Percentiles rank a stretch among this genome's conserved stretches.
These are phyloP conservation scores for Lepidurus apus DNA, from an alignment of 1,140 invertebrate genomes.

Conservation along the genomic window DNA sequence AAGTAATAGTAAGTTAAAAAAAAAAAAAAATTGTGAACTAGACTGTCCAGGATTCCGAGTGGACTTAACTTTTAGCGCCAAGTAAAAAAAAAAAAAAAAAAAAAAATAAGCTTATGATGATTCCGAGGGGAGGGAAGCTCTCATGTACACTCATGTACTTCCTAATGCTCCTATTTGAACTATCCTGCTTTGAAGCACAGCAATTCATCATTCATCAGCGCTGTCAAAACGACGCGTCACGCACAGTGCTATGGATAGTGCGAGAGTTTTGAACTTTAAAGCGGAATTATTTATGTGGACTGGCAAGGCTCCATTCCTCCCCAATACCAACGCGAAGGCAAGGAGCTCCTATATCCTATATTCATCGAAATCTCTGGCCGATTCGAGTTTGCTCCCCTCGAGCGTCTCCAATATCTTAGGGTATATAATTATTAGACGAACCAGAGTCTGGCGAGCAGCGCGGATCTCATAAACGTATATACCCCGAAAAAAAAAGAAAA, in stretches of 20 bases:
- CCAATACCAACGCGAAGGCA: background rate
- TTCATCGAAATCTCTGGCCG: background rate
- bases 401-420: background rate
- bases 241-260: background rate
- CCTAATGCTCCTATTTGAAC: no score
- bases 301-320: background rate
- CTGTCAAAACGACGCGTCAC: background rate
- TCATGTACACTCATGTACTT: no score
- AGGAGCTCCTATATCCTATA: background rate
- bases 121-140: no score
- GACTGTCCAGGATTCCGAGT: no score
- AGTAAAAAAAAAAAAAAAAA: no score
- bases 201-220: background rate
- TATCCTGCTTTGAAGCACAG: background rate
- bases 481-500: background rate
- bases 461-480: constrained; percentile 10
- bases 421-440: constrained; percentile 6
- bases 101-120: no score
- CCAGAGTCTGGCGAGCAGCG: background rate
- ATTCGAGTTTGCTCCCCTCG: background rate
- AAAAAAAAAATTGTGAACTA: no score
- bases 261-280: background rate
- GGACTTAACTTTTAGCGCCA: no score
- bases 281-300: background rate
- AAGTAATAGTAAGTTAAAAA: no score